phyloP scores from a whole-genome alignment of 2,797 vertebrate genomes.

The Agapornis canus region DNA sequence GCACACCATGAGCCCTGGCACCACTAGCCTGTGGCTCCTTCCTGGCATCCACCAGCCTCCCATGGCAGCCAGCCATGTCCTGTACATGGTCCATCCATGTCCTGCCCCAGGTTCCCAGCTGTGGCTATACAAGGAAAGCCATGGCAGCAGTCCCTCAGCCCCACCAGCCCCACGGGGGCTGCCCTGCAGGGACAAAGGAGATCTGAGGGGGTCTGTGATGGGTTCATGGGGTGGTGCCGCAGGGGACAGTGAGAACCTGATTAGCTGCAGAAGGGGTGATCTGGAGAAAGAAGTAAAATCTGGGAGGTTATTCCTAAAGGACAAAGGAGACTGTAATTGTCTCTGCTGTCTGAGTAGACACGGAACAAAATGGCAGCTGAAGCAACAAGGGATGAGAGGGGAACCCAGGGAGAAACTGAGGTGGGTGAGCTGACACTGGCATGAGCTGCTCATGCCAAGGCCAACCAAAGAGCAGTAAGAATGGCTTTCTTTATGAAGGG shows the following conservation, averaged over 20 bases:
- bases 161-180: not conserved
- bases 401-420: not conserved
- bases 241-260: rapidly evolving
- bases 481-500: not conserved
- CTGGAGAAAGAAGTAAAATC: not conserved
- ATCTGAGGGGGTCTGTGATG: not conserved
- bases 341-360: not conserved
- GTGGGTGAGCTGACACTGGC: not conserved
- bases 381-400: rapidly evolving
- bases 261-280: not conserved
- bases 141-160: not conserved
- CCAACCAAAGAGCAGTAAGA: not conserved
- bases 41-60: too few species aligned
- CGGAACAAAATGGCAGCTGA: rapidly evolving
- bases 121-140: not conserved
- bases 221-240: rapidly evolving
- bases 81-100: not conserved
- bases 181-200: not conserved
- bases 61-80: rapidly evolving
- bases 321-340: not conserved
- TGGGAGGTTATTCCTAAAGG: not conserved
- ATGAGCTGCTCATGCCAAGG: not conserved
- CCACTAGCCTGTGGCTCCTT: not conserved
- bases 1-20: rapidly evolving
- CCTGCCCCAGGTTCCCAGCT: not conserved